These are phyloP conservation scores for Campoplex capitator DNA, from an alignment of 2,888 invertebrate species.

Conservation along the genomic window DNA sequence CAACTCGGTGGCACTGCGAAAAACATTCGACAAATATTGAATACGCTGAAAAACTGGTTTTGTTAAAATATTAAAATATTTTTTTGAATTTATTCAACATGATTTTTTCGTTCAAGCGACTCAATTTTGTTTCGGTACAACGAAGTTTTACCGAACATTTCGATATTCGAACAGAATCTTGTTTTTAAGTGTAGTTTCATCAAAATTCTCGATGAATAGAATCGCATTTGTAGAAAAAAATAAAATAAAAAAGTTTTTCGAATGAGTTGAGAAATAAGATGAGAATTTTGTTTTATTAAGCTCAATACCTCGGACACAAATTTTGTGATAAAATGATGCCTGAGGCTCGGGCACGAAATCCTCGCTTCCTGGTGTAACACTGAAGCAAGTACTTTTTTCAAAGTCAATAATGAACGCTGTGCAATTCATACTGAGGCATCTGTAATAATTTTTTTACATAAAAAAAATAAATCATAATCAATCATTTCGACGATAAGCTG, in stretches of 20 bases:
- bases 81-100: too few species aligned
- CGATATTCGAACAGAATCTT: too few species aligned
- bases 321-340: slow-evolving; percentile 88
- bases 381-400: slow-evolving; percentile 77
- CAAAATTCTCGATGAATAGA: not conserved
- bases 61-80: too few species aligned
- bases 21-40: not conserved
- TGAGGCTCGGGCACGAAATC: slow-evolving; percentile 86
- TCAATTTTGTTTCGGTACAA: too few species aligned
- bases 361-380: slow-evolving; percentile 76
- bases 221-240: not conserved
- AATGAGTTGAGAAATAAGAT: not conserved
- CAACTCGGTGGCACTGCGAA: slow-evolving; percentile 86
- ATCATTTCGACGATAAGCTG: slow-evolving; percentile 17
- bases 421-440: slow-evolving; percentile 78
- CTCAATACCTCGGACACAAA: slow-evolving; percentile 87
- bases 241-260: not conserved
- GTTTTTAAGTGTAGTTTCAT: not conserved
- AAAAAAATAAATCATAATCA: not conserved
- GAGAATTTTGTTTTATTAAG: not conserved
- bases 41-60: not conserved
- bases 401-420: slow-evolving; percentile 80
- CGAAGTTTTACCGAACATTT: too few species aligned
- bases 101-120: too few species aligned
- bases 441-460: slow-evolving; percentile 64